Evolutionary conservation across 2,113 vertebrate species (phyloP).

Genomic region (Halcyon malimbica): DNA sequence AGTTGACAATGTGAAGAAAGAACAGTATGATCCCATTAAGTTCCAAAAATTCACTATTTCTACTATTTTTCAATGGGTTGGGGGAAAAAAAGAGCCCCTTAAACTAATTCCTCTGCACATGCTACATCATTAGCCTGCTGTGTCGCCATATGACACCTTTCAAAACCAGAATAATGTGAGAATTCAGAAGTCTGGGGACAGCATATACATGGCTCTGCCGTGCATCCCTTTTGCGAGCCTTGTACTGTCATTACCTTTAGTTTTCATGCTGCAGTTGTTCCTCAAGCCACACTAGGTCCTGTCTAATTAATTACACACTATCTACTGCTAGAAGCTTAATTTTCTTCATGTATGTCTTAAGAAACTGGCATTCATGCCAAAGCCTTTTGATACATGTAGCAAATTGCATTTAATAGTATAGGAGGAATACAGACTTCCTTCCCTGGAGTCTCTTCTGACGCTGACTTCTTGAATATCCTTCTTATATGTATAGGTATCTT

Average conservation of each 20-base stretch:
- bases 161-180: constrained; percentile 53
- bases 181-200: constrained; percentile 42
- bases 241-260: neutral
- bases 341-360: constrained; percentile 3
- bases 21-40: constrained; percentile 77
- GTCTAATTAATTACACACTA: neutral
- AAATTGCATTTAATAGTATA: neutral
- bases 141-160: constrained; percentile 71
- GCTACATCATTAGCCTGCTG: constrained; percentile 71
- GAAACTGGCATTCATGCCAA: neutral
- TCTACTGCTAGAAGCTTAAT: neutral
- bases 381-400: constrained; percentile 4
- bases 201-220: neutral
- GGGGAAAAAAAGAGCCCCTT: neutral
- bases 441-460: neutral
- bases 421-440: neutral
- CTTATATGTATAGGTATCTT: neutral
- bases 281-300: neutral
- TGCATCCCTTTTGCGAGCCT: neutral
- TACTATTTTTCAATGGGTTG: constrained; percentile 57
- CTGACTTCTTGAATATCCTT: neutral
- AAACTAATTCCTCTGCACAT: constrained; percentile 67
- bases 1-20: constrained; percentile 80
- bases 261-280: neutral
- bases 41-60: constrained; percentile 71